phyloP scores from a whole-genome alignment of 2,888 invertebrate genomes.

The Hydriomena furcata region DNA sequence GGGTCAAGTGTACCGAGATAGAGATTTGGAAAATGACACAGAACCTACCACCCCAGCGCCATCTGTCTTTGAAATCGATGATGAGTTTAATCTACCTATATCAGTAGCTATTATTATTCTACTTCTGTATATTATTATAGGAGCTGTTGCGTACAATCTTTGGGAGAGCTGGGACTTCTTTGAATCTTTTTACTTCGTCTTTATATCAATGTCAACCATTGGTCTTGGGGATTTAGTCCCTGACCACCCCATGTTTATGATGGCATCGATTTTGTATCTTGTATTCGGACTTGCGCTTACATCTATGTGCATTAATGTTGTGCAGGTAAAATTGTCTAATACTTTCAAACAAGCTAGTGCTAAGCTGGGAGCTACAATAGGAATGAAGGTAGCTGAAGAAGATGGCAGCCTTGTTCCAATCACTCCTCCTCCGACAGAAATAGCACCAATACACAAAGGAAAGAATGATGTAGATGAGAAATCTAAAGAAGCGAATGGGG shows the following conservation, averaged over 20 bases:
- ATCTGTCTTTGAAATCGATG: constrained; percentile 91
- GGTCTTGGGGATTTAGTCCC: constrained; percentile 98
- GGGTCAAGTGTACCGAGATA: constrained; percentile 41
- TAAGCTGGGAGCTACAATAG: constrained; percentile 93
- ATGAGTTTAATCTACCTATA: constrained; percentile 97
- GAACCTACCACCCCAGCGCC: constrained; percentile 91
- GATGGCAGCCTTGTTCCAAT: constrained; percentile 81
- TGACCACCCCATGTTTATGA: constrained; percentile 93
- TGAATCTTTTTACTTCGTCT: constrained; percentile 98
- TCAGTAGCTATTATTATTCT: constrained; percentile 93
- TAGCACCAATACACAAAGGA: constrained; percentile 69
- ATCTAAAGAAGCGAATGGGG: constrained; percentile 52
- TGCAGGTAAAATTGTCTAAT: constrained; percentile 91
- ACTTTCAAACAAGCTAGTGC: constrained; percentile 93
- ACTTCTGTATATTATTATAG: constrained; percentile 93
- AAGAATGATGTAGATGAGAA: constrained; percentile 52
- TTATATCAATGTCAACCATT: constrained; percentile 98
- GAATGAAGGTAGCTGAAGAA: constrained; percentile 88
- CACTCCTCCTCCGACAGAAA: constrained; percentile 70
- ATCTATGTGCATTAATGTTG: constrained; percentile 98
- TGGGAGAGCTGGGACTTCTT: constrained; percentile 96
- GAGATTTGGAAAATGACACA: constrained; percentile 68
- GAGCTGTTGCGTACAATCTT: constrained; percentile 90
- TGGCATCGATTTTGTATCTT: constrained; percentile 95
- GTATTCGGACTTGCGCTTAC: constrained; percentile 97